Percentiles rank a stretch among this genome's conserved stretches.
These are phyloP conservation scores for Palythoa grandiflora DNA, from an alignment of 92 coral and sea anemone genomes.

Conservation along the genomic window DNA sequence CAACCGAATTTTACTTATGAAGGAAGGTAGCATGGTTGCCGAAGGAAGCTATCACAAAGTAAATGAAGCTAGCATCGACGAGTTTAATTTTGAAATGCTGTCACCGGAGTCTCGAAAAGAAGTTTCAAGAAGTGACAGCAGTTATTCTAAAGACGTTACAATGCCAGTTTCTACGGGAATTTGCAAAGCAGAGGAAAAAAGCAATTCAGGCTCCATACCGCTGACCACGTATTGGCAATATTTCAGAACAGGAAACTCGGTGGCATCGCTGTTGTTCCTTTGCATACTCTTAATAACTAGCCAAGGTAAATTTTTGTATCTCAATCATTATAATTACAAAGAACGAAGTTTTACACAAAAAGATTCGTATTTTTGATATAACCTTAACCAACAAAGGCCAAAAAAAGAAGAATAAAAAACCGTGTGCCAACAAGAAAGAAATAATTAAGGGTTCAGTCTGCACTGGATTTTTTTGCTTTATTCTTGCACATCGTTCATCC, in stretches of 20 bases:
- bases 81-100: conserved; percentile 22
- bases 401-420: no score
- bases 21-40: conserved; percentile 60
- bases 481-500: no score
- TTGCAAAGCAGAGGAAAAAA: conserved; percentile 66
- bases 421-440: no score
- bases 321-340: neutral
- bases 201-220: conserved; percentile 68
- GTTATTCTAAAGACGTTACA: conserved; percentile 15
- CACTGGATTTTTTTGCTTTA: no score
- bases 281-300: conserved; percentile 57
- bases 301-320: conserved; percentile 59
- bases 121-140: conserved; percentile 30
- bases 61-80: conserved; percentile 53
- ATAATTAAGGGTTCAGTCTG: no score
- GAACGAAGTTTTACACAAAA: neutral
- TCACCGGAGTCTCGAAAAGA: conserved; percentile 25
- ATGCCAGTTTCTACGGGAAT: conserved; percentile 46
- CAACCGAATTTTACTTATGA: conserved; percentile 71
- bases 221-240: conserved; percentile 68
- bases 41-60: conserved; percentile 65
- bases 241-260: conserved; percentile 63
- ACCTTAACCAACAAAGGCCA: no score
- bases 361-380: neutral
- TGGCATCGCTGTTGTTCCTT: conserved; percentile 42